These are phyloP conservation scores for Yponomeuta evonymella DNA, from an alignment of 2,888 invertebrate species.

Conservation along the genomic window DNA sequence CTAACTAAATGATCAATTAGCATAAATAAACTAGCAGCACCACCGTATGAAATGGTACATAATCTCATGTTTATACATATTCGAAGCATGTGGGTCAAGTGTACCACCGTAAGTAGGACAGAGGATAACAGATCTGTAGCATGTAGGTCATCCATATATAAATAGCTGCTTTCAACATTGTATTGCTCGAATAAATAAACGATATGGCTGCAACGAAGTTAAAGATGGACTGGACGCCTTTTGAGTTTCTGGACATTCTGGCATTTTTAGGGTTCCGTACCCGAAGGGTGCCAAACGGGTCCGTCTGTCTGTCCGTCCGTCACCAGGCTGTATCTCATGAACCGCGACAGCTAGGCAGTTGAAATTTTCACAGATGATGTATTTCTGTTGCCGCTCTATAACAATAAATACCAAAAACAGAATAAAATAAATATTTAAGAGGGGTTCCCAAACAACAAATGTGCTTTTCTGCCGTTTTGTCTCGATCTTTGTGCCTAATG, in stretches of 20 bases:
- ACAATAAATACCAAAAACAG: too few relatives aligned
- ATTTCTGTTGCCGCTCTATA: too few relatives aligned
- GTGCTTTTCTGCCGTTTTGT: too few relatives aligned
- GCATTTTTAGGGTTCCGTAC: too few relatives aligned
- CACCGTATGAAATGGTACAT: slow-evolving; percentile 8
- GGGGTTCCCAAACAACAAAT: too few relatives aligned
- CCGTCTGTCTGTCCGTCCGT: too few relatives aligned
- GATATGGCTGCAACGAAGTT: slow-evolving; percentile 19
- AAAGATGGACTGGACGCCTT: not conserved
- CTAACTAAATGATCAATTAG: not conserved
- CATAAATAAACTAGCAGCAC: slow-evolving; percentile 28
- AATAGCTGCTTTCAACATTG: slow-evolving; percentile 10
- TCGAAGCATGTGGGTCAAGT: slow-evolving; percentile 59
- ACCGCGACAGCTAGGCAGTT: too few relatives aligned
- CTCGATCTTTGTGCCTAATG: too few relatives aligned
- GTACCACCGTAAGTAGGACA: slow-evolving; percentile 58
- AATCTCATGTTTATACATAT: slow-evolving; percentile 11
- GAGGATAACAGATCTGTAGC: slow-evolving; percentile 66
- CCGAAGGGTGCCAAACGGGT: too few relatives aligned
- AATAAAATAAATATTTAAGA: too few relatives aligned
- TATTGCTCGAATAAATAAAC: slow-evolving; percentile 11
- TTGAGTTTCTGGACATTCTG: not conserved
- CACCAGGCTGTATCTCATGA: too few relatives aligned
- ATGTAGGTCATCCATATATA: slow-evolving; percentile 43
- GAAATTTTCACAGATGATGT: too few relatives aligned